Evolutionary conservation across 2,113 vertebrate genomes (phyloP).

Genomic region (Campylorhamphus procurvoides): DNA sequence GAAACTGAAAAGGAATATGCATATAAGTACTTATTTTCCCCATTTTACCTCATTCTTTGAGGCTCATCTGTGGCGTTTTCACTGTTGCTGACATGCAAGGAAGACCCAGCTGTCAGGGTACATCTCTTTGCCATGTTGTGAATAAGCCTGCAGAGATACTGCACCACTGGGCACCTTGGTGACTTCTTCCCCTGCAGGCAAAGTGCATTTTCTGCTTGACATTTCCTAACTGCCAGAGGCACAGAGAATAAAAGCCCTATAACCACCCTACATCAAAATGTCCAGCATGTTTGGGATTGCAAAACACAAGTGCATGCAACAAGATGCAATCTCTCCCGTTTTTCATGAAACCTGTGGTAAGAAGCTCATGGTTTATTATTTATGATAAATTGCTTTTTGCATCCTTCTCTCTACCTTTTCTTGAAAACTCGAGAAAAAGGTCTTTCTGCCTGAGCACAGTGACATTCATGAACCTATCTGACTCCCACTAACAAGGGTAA

Average conservation of each 20-base stretch:
- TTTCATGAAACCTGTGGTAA: neutral
- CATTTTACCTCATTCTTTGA: neutral
- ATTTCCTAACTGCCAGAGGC: slow-evolving; percentile 42
- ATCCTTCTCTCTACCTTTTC: neutral
- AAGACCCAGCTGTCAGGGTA: slow-evolving; percentile 26
- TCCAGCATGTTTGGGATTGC: neutral
- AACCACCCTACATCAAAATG: neutral
- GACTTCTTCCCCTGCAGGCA: slow-evolving; percentile 29
- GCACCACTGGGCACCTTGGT: neutral
- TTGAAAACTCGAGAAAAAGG: neutral
- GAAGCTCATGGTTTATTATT: slow-evolving; percentile 11
- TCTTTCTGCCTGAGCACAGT: neutral
- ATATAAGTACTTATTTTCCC: neutral
- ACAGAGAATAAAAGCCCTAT: neutral
- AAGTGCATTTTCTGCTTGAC: slow-evolving; percentile 66
- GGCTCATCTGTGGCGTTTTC: neutral
- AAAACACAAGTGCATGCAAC: neutral
- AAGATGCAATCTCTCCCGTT: neutral
- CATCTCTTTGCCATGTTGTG: neutral
- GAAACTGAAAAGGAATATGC: neutral
- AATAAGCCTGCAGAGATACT: slow-evolving; percentile 15
- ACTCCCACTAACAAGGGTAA: neutral
- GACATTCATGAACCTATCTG: neutral
- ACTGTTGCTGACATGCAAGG: neutral
- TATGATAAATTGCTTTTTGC: neutral